phyloP scores from a whole-genome alignment of 2,113 vertebrate genomes.

The Drymodes brunneopygia region DNA sequence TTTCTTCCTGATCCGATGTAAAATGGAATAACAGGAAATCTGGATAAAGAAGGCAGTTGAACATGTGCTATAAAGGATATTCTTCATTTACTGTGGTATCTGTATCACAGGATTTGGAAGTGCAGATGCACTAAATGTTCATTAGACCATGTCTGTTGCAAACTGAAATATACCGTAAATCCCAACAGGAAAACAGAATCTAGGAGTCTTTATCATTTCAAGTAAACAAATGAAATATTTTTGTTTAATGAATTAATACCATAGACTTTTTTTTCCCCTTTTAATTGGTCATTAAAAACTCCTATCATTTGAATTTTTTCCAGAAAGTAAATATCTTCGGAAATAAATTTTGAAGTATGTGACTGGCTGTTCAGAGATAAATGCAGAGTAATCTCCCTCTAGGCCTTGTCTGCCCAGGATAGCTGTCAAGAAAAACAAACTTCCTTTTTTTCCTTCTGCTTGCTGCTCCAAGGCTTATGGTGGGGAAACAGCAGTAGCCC shows the following conservation, averaged over 20 bases:
- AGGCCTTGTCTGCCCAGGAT: not conserved
- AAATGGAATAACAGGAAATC: not conserved
- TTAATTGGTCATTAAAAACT: not conserved
- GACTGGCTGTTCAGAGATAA: not conserved
- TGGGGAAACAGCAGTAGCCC: not conserved
- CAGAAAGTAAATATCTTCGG: not conserved
- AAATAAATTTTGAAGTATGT: not conserved
- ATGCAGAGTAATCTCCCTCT: not conserved
- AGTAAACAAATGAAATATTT: not conserved
- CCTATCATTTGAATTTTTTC: not conserved
- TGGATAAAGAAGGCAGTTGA: not conserved
- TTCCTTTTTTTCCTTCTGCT: not conserved
- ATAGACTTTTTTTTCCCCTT: not conserved
- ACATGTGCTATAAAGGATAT: not conserved
- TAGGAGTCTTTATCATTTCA: not conserved
- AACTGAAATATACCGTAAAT: not conserved
- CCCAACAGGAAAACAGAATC: not conserved
- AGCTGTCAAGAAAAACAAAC: not conserved
- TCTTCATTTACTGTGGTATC: not conserved
- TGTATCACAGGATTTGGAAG: not conserved
- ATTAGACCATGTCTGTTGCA: not conserved
- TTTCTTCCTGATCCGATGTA: not conserved
- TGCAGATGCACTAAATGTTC: not conserved
- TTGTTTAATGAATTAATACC: not conserved
- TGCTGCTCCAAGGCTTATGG: not conserved